phyloP scores from a whole-genome alignment of 2,797 vertebrate species.

The Spinibarbus caldwelli region DNA sequence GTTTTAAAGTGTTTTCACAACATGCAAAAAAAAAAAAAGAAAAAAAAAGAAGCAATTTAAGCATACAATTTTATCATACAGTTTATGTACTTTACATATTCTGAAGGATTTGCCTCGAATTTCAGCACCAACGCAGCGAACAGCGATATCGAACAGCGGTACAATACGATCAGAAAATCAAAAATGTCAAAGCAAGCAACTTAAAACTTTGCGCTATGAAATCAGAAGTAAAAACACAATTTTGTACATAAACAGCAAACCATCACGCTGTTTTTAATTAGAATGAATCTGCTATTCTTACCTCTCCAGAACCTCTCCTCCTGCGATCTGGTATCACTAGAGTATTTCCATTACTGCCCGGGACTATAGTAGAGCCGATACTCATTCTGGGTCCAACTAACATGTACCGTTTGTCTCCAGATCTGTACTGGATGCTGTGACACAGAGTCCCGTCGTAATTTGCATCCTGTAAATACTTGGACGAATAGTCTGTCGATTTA shows the following conservation, averaged over 20 bases:
- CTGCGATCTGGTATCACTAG: constrained; percentile 13
- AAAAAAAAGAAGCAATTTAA: not conserved
- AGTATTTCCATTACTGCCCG: constrained; percentile 32
- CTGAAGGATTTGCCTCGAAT: not conserved
- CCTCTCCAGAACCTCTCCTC: constrained; percentile 45
- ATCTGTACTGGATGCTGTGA: constrained; percentile 65
- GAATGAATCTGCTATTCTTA: not conserved
- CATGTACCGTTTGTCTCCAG: constrained; percentile 62
- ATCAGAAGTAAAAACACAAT: too few relatives aligned
- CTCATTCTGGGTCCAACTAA: constrained; percentile 43
- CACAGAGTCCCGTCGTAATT: too few relatives aligned
- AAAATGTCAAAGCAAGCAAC: too few relatives aligned
- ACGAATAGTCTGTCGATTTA: too few relatives aligned
- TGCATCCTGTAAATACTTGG: too few relatives aligned
- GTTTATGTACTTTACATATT: not conserved
- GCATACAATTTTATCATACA: not conserved
- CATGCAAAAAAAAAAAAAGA: not conserved
- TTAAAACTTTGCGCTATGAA: too few relatives aligned
- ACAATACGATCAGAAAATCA: too few relatives aligned
- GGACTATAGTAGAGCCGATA: not conserved
- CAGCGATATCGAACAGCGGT: not conserved
- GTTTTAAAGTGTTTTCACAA: not conserved
- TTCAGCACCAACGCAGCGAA: not conserved
- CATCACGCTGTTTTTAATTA: not conserved
- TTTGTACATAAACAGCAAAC: too few relatives aligned